phyloP scores from a whole-genome alignment of 2,888 invertebrate species.

The Autographa pulchrina region DNA sequence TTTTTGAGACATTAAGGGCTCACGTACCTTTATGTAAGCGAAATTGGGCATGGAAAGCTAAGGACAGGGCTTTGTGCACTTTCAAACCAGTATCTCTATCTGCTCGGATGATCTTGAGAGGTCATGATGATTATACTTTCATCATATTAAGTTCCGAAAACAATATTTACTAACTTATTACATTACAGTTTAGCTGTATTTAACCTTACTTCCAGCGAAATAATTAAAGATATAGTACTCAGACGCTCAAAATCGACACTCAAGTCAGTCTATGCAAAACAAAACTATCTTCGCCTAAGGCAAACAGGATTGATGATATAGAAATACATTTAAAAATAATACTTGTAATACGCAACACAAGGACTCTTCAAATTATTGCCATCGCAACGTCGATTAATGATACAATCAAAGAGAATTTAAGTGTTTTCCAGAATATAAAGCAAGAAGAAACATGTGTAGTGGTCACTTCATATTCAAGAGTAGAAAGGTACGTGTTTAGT shows the following conservation, averaged over 20 bases:
- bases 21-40: slow-evolving; percentile 46
- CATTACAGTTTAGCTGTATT: too few species aligned
- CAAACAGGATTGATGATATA: not conserved
- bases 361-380: not conserved
- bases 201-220: too few species aligned
- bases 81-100: slow-evolving; percentile 36
- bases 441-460: slow-evolving; percentile 39
- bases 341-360: not conserved
- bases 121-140: slow-evolving; percentile 25
- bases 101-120: slow-evolving; percentile 30
- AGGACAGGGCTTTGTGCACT: slow-evolving; percentile 32
- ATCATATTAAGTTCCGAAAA: not conserved
- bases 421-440: slow-evolving; percentile 26
- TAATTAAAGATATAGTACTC: too few species aligned
- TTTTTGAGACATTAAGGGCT: slow-evolving; percentile 53
- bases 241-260: too few species aligned
- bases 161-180: not conserved
- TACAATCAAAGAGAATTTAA: slow-evolving; percentile 44
- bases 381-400: slow-evolving; percentile 37
- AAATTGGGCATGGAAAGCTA: slow-evolving; percentile 49
- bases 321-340: not conserved
- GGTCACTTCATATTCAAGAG: slow-evolving; percentile 46
- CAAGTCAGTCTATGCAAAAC: not conserved
- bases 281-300: not conserved
- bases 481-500: slow-evolving; percentile 32